phyloP scores from a whole-genome alignment of 1,140 invertebrate genomes.

The Gryllus bimaculatus region DNA sequence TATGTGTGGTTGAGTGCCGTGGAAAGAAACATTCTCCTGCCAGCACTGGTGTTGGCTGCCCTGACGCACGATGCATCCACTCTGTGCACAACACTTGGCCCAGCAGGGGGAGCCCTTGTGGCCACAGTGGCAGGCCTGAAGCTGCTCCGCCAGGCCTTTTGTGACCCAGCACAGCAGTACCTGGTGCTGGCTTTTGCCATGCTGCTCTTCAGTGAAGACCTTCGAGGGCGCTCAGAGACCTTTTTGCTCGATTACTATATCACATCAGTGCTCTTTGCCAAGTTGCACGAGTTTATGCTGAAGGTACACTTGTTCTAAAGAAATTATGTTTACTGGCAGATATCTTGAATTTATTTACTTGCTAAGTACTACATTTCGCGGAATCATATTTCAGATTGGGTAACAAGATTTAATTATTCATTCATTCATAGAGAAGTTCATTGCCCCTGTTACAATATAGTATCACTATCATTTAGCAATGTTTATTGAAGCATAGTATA shows the following conservation, averaged over 20 bases:
- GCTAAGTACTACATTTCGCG: too few relatives aligned
- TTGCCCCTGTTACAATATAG: too few relatives aligned
- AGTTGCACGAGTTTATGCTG: conserved; percentile 74
- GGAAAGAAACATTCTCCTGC: conserved; percentile 88
- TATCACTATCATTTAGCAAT: too few relatives aligned
- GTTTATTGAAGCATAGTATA: too few relatives aligned
- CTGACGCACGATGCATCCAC: conserved; percentile 73
- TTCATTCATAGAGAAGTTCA: too few relatives aligned
- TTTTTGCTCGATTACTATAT: conserved; percentile 92
- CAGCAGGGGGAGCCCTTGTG: conserved; percentile 67
- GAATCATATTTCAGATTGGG: too few relatives aligned
- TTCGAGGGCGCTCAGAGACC: conserved; percentile 62
- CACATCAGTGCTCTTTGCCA: conserved; percentile 73
- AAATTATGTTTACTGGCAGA: too few relatives aligned
- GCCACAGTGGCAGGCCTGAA: conserved; percentile 83
- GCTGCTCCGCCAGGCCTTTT: conserved; percentile 80
- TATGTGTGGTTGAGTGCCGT: conserved; percentile 87
- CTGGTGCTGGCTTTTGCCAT: conserved; percentile 84
- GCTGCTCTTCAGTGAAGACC: conserved; percentile 81
- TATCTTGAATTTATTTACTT: too few relatives aligned
- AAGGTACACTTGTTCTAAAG: conserved; percentile 47
- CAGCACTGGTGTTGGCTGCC: conserved; percentile 79
- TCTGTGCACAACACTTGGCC: conserved; percentile 67
- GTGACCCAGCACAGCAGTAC: conserved; percentile 85
- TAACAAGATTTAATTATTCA: too few relatives aligned